Conservation (phyloP, 2,888 invertebrate genomes). For the Liopterus haemorrhoidalis region DNA sequence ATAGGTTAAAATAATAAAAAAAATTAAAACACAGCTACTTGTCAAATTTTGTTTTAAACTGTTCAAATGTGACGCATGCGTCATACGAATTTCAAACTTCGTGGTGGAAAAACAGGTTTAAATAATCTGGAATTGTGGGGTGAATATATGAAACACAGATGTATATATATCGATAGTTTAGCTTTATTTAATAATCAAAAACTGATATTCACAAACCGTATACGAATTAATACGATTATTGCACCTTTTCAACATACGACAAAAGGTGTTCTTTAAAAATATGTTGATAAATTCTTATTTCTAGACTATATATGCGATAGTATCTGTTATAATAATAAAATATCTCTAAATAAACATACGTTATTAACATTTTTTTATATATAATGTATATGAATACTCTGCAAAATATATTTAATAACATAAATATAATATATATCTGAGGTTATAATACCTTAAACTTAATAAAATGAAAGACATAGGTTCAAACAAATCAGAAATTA, state of each 20-base stretch:
- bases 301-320: conserved; percentile 22
- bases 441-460: conserved; percentile 22
- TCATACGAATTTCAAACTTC: no score
- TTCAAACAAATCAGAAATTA: conserved; percentile 14
- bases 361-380: conserved; percentile 28
- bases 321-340: conserved; percentile 23
- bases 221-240: conserved; percentile 20
- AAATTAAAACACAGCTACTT: no score
- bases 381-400: conserved; percentile 44
- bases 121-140: no score
- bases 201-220: conserved; percentile 19
- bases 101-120: no score
- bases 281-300: conserved; percentile 23
- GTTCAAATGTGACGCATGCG: no score
- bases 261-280: conserved; percentile 22
- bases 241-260: conserved; percentile 19
- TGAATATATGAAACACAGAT: neutral
- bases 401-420: conserved; percentile 41
- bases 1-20: no score
- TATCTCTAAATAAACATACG: conserved; percentile 20
- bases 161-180: conserved; percentile 15
- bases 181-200: conserved; percentile 20
- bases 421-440: conserved; percentile 31
- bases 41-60: no score
- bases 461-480: conserved; percentile 21